Evolutionary conservation across 2,113 vertebrate genomes (phyloP).

Genomic region (Bufo bufo): DNA sequence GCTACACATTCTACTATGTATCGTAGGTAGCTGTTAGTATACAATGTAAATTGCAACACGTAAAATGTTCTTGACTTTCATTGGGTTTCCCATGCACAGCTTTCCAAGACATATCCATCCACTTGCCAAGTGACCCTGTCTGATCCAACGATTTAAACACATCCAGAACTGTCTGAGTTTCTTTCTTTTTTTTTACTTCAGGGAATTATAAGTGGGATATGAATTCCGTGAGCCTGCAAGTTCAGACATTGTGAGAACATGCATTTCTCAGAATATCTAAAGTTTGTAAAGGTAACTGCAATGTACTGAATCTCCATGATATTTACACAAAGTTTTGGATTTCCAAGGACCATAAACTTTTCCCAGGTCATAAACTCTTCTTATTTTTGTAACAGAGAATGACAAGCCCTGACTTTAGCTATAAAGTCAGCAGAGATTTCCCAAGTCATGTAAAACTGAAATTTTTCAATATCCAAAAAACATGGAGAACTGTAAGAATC

Average conservation of each 20-base stretch:
- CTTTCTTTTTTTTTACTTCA: not conserved
- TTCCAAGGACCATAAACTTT: not conserved
- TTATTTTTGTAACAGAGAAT: not conserved
- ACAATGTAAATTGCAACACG: not conserved
- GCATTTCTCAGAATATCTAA: not conserved
- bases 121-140: constrained; percentile 25
- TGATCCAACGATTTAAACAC: constrained; percentile 15
- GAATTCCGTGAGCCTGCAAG: not conserved
- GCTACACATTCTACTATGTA: not conserved
- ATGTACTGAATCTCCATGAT: not conserved
- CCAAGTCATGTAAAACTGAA: not conserved
- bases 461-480: not conserved
- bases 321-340: not conserved
- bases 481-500: not conserved
- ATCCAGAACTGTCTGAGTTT: constrained; percentile 6
- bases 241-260: constrained; percentile 26
- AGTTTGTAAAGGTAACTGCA: not conserved
- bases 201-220: not conserved
- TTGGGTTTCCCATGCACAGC: constrained; percentile 1
- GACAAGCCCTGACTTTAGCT: not conserved
- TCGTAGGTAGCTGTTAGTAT: constrained; percentile 13
- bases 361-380: not conserved
- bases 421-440: not conserved
- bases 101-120: constrained; percentile 10
- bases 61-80: constrained; percentile 34